Percentiles rank a stretch among this genome's conserved stretches.
Evolutionary conservation across 2,797 vertebrate genomes (phyloP).

Genomic region (Agapornis canus): DNA sequence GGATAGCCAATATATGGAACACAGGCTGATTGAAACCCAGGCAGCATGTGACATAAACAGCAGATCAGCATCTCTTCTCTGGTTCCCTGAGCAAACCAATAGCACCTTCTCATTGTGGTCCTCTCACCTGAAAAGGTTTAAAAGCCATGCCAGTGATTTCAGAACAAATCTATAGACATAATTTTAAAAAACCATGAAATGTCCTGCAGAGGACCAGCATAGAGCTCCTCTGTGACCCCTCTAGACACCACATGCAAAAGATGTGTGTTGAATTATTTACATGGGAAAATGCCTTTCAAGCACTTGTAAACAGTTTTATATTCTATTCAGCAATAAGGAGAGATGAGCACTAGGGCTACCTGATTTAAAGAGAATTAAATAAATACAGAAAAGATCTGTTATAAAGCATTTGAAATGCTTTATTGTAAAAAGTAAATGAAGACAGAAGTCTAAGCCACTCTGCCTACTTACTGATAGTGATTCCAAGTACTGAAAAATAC

Average conservation of each 20-base stretch:
- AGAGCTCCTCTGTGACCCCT: background rate
- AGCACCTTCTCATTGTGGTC: background rate
- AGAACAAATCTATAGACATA: background rate
- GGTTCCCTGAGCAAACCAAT: background rate
- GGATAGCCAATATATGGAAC: background rate
- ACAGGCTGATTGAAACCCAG: background rate
- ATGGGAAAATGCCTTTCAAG: constrained; percentile 2
- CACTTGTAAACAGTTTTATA: background rate
- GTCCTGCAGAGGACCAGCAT: constrained; percentile 25
- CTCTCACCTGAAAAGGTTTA: constrained; percentile 43
- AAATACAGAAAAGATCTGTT: background rate
- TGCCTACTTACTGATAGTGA: background rate
- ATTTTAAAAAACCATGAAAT: constrained; percentile 34
- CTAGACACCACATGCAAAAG: background rate
- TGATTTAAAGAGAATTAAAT: constrained; percentile 27
- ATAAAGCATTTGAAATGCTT: background rate
- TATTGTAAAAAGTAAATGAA: background rate
- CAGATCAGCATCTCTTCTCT: background rate
- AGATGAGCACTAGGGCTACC: background rate
- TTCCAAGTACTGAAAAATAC: background rate
- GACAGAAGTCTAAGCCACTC: background rate
- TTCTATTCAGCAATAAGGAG: background rate
- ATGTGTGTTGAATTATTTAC: constrained; percentile 39
- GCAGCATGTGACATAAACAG: background rate
- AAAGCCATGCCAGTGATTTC: background rate